Evolutionary conservation across 1,140 invertebrate genomes (phyloP), one percentile per base, ranked within the genome.

Genomic region (Planococcus citri): DNA sequence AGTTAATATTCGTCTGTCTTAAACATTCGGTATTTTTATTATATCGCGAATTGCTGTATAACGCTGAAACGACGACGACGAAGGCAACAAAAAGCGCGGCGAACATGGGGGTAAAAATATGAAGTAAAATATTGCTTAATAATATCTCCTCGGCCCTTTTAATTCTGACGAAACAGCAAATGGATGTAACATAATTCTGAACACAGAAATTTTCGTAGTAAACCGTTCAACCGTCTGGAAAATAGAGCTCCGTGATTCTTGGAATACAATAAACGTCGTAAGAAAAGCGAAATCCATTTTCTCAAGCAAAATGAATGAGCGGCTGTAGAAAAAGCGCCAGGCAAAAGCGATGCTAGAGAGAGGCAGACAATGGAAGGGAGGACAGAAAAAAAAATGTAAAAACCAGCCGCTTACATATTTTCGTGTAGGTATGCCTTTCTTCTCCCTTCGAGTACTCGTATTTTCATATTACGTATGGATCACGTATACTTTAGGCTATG

Each of bases 161-260:
- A 24, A 64, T 64, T 64, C 25, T 64, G 60, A 64, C 60, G 60
- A 64, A 64, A 64, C 25, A 17, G 21, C 60, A 64, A 64, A 64
- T 64, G 60, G 60, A 64, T 64, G 60, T 64, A 64, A 64, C 25
- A 64, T 64, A 64, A 64, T 64, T 64, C 60, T 24, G 60, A 4
- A n/a, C n/a, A 64, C 25, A 64, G 22, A 51, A 51, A 51, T 6
- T 51, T 51, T 17, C n/a, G n/a, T n/a, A n/a, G 41, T 51, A 51
- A 51, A 51, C 41, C 41, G 41, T 51, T 51, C 41, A 51, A 27
- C 25, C 60, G 60, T 24, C 22, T 64, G 60, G 60, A 64, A 64
- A 64, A 64, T 64, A 64, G 41, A 64, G 60, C 60, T 64, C 22
- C 22, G 22, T 27, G 60, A 27, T 64, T 64, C 20, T 17, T 3